A percentile compares a stretch with the other conserved stretches of the same genome.
Evolutionary conservation across 2,888 invertebrate species (phyloP).

Genomic region (Nudaria mundana): DNA sequence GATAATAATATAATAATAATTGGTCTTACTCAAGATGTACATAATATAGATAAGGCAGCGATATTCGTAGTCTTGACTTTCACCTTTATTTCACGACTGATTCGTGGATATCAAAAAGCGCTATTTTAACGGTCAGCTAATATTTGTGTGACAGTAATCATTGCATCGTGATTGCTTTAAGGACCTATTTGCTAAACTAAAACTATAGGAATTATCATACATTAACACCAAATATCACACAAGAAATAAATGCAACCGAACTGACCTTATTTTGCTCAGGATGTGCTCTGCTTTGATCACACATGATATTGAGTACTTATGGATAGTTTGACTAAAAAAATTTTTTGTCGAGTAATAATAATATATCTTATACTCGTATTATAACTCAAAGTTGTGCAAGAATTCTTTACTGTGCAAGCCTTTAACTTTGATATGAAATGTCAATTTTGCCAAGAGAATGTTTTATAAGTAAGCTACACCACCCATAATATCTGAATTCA

Average conservation of each 20-base stretch:
- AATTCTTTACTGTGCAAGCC: too few relatives aligned
- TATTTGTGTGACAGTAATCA: constrained; percentile 4
- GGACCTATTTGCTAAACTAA: constrained; percentile 2
- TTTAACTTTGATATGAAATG: too few relatives aligned
- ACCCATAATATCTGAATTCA: too few relatives aligned
- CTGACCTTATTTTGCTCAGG: background rate
- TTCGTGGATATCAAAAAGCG: constrained; percentile 14
- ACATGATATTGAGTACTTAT: too few relatives aligned
- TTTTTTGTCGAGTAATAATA: too few relatives aligned
- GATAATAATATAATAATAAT: too few relatives aligned
- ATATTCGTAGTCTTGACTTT: background rate
- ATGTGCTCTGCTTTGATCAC: background rate
- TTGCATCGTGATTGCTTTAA: constrained; percentile 10
- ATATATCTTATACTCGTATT: too few relatives aligned
- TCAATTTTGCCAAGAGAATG: too few relatives aligned
- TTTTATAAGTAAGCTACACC: too few relatives aligned
- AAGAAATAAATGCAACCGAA: constrained; percentile 21
- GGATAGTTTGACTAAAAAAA: background rate
- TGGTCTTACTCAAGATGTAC: constrained; percentile 3
- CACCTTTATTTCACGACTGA: constrained; percentile 14
- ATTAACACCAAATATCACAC: constrained; percentile 22
- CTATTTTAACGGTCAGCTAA: constrained; percentile 19
- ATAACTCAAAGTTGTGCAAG: too few relatives aligned
- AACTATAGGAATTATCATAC: constrained; percentile 23
- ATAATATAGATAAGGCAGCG: background rate